Evolutionary conservation across 2,888 invertebrate genomes (phyloP).

Genomic region (Allolobophora icterica): DNA sequence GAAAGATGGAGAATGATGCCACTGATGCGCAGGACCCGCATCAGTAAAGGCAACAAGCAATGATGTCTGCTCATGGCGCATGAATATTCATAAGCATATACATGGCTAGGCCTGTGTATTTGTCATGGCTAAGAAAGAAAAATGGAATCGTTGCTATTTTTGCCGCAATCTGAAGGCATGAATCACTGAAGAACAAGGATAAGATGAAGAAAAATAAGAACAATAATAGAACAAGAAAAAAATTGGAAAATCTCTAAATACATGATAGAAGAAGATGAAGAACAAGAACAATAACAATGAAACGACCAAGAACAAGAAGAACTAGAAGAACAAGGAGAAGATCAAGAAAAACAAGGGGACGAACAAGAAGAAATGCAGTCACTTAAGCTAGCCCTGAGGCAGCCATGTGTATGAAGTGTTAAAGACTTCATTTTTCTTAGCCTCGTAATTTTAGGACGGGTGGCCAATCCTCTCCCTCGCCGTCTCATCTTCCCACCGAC

Average conservation of each 20-base stretch:
- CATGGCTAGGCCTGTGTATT: too few species aligned
- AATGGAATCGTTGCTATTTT: not conserved
- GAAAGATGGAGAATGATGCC: conserved; percentile 10
- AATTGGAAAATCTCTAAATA: not conserved
- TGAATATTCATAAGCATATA: not conserved
- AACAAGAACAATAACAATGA: not conserved
- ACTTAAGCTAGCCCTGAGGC: too few species aligned
- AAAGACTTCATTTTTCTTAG: too few species aligned
- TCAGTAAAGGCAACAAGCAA: not conserved
- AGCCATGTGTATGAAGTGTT: too few species aligned
- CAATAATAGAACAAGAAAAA: not conserved
- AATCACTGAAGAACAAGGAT: not conserved
- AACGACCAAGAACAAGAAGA: not conserved
- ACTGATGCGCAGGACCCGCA: not conserved
- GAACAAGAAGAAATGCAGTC: too few species aligned
- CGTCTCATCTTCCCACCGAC: too few species aligned
- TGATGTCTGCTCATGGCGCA: not conserved
- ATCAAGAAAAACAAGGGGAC: too few species aligned
- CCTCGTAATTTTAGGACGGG: too few species aligned
- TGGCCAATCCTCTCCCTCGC: too few species aligned
- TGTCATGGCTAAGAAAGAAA: not conserved
- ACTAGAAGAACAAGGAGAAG: too few species aligned
- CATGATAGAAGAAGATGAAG: not conserved
- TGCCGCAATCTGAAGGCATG: not conserved
- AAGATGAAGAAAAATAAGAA: too few species aligned